Evolutionary conservation across 2,113 vertebrate genomes (phyloP).

Genomic region (Oreochromis tanganicae): DNA sequence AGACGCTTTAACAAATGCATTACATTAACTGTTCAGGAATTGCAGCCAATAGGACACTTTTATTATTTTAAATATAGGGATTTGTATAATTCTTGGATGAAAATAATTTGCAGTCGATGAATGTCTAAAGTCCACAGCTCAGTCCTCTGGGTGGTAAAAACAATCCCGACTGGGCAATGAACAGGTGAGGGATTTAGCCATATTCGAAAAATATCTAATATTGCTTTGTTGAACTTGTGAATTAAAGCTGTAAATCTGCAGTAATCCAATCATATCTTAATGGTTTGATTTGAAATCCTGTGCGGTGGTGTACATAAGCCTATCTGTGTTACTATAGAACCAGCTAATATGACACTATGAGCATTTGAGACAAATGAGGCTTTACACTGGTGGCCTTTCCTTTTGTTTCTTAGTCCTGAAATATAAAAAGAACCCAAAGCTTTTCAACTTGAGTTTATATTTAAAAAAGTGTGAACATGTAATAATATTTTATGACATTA

Average conservation of each 20-base stretch:
- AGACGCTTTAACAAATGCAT: not conserved
- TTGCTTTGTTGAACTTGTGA: not conserved
- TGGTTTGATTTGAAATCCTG: not conserved
- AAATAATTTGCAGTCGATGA: not conserved
- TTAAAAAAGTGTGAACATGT: not conserved
- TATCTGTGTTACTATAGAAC: not conserved
- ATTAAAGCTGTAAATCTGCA: not conserved
- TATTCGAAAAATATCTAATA: not conserved
- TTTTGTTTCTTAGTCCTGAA: not conserved
- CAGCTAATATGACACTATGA: not conserved
- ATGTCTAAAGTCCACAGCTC: not conserved
- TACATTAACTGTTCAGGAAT: not conserved
- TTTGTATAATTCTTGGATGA: not conserved
- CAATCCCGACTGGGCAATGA: not conserved
- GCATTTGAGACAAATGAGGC: not conserved
- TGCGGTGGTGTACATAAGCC: not conserved
- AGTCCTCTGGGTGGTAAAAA: not conserved
- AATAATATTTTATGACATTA: not conserved
- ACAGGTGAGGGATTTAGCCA: not conserved
- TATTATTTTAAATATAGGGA: not conserved
- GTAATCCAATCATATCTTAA: not conserved
- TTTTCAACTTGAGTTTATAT: not conserved
- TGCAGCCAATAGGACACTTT: not conserved
- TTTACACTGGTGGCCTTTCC: not conserved
- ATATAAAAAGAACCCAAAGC: not conserved